phyloP scores from a whole-genome alignment of 2,888 invertebrate genomes.

The Toxonevra muliebris region DNA sequence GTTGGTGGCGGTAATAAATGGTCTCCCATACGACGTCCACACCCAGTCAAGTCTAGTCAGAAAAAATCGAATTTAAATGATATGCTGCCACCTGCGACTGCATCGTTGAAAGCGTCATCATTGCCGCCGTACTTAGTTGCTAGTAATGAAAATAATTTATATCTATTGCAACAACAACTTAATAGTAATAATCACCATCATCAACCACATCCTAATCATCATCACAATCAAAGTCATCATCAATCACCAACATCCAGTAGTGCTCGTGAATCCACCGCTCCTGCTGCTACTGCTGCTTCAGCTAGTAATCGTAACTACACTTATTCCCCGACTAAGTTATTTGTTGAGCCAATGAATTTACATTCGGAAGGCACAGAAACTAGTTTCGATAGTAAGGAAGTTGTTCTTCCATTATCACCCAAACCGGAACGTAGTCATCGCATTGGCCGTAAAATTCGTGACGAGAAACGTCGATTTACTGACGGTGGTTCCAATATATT shows the following conservation, averaged over 20 bases:
- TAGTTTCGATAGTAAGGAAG: slow-evolving; percentile 1
- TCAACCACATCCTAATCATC: slow-evolving; percentile 37
- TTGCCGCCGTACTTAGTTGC: slow-evolving; percentile 46
- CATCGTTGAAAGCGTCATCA: slow-evolving; percentile 49
- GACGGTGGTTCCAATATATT: slow-evolving; percentile 42
- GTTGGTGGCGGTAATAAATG: slow-evolving; percentile 27
- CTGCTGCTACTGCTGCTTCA: slow-evolving; percentile 32
- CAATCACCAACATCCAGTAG: slow-evolving; percentile 31
- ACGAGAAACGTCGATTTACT: slow-evolving; percentile 45
- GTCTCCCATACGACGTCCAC: neutral
- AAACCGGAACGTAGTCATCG: slow-evolving; percentile 33
- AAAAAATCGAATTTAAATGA: slow-evolving; percentile 41
- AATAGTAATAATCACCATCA: slow-evolving; percentile 26
- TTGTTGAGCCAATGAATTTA: slow-evolving; percentile 39
- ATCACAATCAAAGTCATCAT: slow-evolving; percentile 37
- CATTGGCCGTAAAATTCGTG: slow-evolving; percentile 40
- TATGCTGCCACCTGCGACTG: slow-evolving; percentile 5
- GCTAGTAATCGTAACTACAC: slow-evolving; percentile 13
- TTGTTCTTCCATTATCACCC: neutral
- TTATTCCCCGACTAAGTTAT: slow-evolving; percentile 28
- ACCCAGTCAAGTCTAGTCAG: slow-evolving; percentile 42
- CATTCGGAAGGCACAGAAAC: slow-evolving; percentile 30
- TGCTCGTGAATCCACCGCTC: slow-evolving; percentile 32
- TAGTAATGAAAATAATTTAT: slow-evolving; percentile 13
- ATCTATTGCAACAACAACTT: slow-evolving; percentile 24